Conservation (phyloP, 2,797 vertebrate species). For the Cirrhinus molitorella region DNA sequence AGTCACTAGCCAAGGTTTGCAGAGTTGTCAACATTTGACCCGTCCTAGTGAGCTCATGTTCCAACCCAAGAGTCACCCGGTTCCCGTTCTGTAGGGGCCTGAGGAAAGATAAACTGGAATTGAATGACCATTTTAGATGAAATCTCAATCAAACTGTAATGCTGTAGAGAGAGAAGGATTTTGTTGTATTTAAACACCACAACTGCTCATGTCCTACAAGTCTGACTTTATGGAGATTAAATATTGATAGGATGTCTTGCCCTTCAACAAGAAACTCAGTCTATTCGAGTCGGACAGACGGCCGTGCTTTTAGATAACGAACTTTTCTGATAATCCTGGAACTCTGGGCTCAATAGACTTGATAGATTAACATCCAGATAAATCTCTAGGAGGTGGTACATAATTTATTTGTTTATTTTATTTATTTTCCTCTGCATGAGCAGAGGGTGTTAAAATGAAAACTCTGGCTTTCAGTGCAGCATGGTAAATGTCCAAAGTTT, state of each 20-base stretch:
- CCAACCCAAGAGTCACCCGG: background rate
- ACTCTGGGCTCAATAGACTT: slow-evolving; percentile 35
- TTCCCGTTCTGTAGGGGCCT: background rate
- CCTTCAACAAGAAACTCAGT: slow-evolving; percentile 67
- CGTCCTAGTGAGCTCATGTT: slow-evolving; percentile 8
- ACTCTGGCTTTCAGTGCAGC: slow-evolving; percentile 14
- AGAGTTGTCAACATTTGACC: slow-evolving; percentile 40
- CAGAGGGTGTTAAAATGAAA: slow-evolving; percentile 22
- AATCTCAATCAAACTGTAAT: slow-evolving; percentile 20
- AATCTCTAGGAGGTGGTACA: slow-evolving; percentile 22
- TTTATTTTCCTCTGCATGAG: slow-evolving; percentile 24
- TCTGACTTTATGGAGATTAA: slow-evolving; percentile 56
- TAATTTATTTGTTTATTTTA: slow-evolving; percentile 39
- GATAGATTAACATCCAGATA: slow-evolving; percentile 19
- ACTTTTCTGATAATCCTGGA: background rate
- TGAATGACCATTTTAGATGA: slow-evolving; percentile 17
- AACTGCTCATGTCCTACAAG: slow-evolving; percentile 1
- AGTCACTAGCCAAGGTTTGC: slow-evolving; percentile 13
- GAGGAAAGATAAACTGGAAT: slow-evolving; percentile 28
- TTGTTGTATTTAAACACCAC: background rate
- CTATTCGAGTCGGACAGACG: slow-evolving; percentile 57
- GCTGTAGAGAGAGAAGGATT: background rate
- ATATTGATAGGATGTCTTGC: slow-evolving; percentile 71
- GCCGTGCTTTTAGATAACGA: background rate
- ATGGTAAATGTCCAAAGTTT: slow-evolving; percentile 39